Percentiles rank a stretch among this genome's conserved stretches.
phyloP scores from a whole-genome alignment of 2,797 vertebrate genomes.

The Ptychobarbus kaznakovi region DNA sequence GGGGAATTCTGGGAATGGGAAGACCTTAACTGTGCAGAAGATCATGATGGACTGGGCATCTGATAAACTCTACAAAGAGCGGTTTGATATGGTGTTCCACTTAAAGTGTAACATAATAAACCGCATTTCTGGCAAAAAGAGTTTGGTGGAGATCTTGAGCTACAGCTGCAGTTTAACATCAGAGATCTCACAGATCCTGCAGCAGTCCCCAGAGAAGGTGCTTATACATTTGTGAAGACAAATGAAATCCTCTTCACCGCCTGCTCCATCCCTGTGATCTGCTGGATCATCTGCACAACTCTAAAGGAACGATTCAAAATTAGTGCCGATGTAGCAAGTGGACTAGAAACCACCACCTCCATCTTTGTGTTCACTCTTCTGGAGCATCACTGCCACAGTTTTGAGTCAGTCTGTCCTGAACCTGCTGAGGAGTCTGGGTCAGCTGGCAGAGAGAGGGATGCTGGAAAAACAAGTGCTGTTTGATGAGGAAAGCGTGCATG shows the following conservation, averaged over 20 bases:
- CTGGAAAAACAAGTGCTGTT: constrained; percentile 31
- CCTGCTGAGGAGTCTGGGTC: constrained; percentile 46
- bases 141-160: constrained; percentile 40
- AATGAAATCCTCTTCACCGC: constrained; percentile 28
- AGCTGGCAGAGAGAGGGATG: constrained; percentile 48
- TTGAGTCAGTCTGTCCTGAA: not conserved
- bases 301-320: not conserved
- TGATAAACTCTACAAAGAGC: constrained; percentile 6
- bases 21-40: constrained; percentile 47
- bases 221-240: not conserved
- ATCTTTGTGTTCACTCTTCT: constrained; percentile 47
- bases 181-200: constrained; percentile 32
- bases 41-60: constrained; percentile 51
- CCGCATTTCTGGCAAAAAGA: not conserved
- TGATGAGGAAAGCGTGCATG: not conserved
- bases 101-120: constrained; percentile 52
- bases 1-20: constrained; percentile 52
- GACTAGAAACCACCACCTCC: constrained; percentile 41
- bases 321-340: not conserved
- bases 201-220: not conserved
- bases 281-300: constrained; percentile 52
- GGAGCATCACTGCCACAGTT: constrained; percentile 43
- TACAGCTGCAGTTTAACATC: constrained; percentile 29
- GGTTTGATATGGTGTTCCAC: constrained; percentile 38
- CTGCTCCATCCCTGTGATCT: constrained; percentile 49